Base-by-base conservation (phyloP, 1,140 invertebrate species). In the Trachymyrmex septentrionalis region DNA sequence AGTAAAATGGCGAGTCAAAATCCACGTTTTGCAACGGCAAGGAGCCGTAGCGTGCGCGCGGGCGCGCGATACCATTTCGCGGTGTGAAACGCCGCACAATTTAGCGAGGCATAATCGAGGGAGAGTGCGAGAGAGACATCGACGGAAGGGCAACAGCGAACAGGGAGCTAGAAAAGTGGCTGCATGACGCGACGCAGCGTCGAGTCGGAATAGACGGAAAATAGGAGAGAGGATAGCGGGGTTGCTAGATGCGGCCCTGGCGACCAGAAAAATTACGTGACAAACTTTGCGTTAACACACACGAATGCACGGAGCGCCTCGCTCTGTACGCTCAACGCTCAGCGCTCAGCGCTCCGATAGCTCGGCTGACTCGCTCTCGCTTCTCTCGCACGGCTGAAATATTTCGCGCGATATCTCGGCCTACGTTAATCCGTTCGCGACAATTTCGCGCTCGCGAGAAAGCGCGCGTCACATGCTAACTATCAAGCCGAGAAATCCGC, bases 231-330 rank as follows among this genome's bases (percentile, higher is more conserved):
- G 48, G 66, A 78, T 44, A 76, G 85, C 84, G 75, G 93, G 89
- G 92, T 92, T 90, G 92, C 85, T 91, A 88, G 86, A 91, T 92
- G 91, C 91, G 92, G 90, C 91, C 91, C 93, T 93, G 92, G 86
- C 82, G 87, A 81, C 85, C 87, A 92, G 85, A 90, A 94, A 94
- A 94, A 94, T 94, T 94, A 94, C 94, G 94, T 94, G 94, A 94
- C 93, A 94, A 94, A 94, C 89, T 94, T 92, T 92, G 92, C 93
- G 92, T 93, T 92, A 84, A 48, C 34, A 34, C 72, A 67, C 93
- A 92, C 88, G 92, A 87, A 92, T 89, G 87, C 88, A 89, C 87
- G 82, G 71, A 90, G 89, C 87, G 88, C 88, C 90, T 88, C 86
- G 90, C 88, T 77, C 85, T 57, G 38, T 64, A 16, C 44, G 76